Conservation (phyloP, 2,888 invertebrate species). For the Eupithecia insigniata region DNA sequence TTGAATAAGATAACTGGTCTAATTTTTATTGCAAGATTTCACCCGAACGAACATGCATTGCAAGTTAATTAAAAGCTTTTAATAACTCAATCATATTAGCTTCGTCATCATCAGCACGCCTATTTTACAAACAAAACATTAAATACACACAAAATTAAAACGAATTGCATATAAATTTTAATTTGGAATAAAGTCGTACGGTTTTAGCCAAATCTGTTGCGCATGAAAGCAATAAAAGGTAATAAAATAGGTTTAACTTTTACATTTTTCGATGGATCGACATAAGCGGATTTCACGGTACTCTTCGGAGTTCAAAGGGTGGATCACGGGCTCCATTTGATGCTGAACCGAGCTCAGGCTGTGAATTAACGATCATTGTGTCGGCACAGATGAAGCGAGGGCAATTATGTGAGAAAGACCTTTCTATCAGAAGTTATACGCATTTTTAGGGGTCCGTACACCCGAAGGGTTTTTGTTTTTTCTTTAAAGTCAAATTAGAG, state of each 20-base stretch:
- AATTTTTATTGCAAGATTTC: no score
- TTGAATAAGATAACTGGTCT: no score
- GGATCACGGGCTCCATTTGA: constrained; percentile 20
- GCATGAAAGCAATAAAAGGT: neutral
- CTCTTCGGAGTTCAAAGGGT: constrained; percentile 14
- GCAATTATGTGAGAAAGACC: neutral
- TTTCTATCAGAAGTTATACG: neutral
- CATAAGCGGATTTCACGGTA: constrained; percentile 22
- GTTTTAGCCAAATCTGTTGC: neutral
- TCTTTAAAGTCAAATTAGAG: neutral
- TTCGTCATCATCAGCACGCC: neutral
- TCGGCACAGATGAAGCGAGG: neutral
- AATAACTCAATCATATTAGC: neutral
- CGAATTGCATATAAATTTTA: neutral
- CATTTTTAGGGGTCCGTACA: no score
- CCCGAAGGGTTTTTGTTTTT: no score
- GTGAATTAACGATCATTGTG: constrained; percentile 18
- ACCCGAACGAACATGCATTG: no score
- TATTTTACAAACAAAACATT: neutral
- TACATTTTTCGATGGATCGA: constrained; percentile 13
- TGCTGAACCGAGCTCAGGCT: neutral
- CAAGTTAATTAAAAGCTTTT: no score
- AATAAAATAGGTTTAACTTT: neutral
- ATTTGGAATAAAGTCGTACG: neutral
- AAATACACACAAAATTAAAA: no score